phyloP scores from a whole-genome alignment of 2,113 vertebrate genomes.

The Trichechus manatus region DNA sequence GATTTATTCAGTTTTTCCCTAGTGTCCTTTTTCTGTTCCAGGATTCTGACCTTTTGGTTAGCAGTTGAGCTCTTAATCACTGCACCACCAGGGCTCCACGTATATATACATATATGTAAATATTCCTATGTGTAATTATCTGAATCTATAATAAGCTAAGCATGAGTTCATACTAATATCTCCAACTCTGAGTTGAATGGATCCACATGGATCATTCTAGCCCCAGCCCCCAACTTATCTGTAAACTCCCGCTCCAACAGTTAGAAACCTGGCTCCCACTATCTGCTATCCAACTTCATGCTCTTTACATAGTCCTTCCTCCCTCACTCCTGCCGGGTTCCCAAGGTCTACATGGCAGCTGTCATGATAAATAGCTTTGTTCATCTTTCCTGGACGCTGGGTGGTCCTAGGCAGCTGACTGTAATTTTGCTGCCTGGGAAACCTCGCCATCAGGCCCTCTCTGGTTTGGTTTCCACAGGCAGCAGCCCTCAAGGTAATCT shows the following conservation, averaged over 20 bases:
- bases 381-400: conserved; percentile 21
- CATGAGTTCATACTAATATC: background rate
- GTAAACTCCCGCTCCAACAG: background rate
- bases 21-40: too few species aligned
- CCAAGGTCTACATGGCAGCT: conserved; percentile 29
- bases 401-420: background rate
- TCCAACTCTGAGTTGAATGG: background rate
- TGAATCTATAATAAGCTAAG: conserved; percentile 12
- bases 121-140: background rate
- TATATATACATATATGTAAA: background rate
- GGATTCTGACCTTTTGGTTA: too few species aligned
- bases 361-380: background rate
- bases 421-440: conserved; percentile 38
- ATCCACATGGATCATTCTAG: background rate
- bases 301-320: conserved; percentile 41
- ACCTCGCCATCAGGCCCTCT: background rate
- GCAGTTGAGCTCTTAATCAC: too few species aligned
- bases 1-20: too few species aligned
- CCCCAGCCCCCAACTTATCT: conserved; percentile 5
- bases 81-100: too few species aligned
- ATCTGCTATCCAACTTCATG: background rate
- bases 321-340: conserved; percentile 24
- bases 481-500: background rate
- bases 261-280: conserved; percentile 44
- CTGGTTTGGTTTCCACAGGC: conserved; percentile 16